phyloP scores from a whole-genome alignment of 2,888 invertebrate species.

The Cephus pulcher region DNA sequence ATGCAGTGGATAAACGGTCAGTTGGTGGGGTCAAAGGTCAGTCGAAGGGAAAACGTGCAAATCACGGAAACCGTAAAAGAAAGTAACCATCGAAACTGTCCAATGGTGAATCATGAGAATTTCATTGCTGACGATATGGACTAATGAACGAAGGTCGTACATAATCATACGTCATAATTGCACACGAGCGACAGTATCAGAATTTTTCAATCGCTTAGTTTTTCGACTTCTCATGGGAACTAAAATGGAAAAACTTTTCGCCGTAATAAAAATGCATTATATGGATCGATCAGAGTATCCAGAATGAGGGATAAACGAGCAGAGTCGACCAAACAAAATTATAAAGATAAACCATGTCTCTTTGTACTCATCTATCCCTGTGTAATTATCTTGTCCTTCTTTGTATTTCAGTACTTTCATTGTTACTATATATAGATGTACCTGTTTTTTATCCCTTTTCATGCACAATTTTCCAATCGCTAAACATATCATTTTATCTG shows the following conservation, averaged over 20 bases:
- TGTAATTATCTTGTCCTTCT: neutral
- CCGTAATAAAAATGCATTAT: neutral
- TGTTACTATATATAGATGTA: neutral
- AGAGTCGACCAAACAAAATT: neutral
- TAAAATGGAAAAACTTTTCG: neutral
- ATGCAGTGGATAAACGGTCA: slow-evolving; percentile 25
- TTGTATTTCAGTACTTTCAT: neutral
- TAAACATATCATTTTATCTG: neutral
- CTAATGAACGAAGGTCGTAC: neutral
- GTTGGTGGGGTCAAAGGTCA: slow-evolving; percentile 1
- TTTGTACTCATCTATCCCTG: neutral
- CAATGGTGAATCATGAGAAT: neutral
- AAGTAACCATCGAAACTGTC: slow-evolving; percentile 26
- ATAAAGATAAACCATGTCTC: neutral
- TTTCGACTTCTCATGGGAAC: neutral
- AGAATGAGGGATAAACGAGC: neutral
- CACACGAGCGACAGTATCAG: neutral
- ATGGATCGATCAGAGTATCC: neutral
- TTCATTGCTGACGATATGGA: neutral
- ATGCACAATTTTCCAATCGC: neutral
- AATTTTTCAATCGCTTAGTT: neutral
- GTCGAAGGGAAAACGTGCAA: slow-evolving; percentile 31
- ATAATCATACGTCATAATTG: neutral
- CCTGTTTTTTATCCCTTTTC: neutral
- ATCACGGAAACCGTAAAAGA: slow-evolving; percentile 40